These are phyloP conservation scores for Gadopsis bispinosus DNA, from an alignment of 2,797 vertebrate genomes.

Conservation along the genomic window DNA sequence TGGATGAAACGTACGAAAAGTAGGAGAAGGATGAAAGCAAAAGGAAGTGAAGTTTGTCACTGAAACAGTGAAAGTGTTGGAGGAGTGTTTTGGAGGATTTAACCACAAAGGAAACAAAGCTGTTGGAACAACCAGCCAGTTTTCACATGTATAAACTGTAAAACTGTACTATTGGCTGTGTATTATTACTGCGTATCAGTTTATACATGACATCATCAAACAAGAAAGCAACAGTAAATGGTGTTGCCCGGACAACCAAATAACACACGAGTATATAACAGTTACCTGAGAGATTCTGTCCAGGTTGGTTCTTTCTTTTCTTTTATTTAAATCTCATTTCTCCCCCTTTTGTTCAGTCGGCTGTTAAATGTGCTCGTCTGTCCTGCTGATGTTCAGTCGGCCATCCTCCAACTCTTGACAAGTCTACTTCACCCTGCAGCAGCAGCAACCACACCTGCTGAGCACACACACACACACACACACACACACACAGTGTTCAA, in stretches of 20 bases:
- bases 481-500: slow-evolving; percentile 53
- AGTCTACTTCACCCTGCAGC: slow-evolving; percentile 15
- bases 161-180: not conserved
- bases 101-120: not conserved
- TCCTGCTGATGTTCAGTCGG: slow-evolving; percentile 14
- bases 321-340: slow-evolving; percentile 38
- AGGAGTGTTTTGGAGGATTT: slow-evolving; percentile 9
- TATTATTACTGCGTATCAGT: no score
- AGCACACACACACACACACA: slow-evolving; percentile 59
- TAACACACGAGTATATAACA: fast-evolving
- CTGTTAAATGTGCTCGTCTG: not conserved
- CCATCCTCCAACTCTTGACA: slow-evolving; percentile 23
- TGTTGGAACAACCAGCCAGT: not conserved
- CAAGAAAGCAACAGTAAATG: not conserved
- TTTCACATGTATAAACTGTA: not conserved
- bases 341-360: slow-evolving; percentile 42
- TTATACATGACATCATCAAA: no score
- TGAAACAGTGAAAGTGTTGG: not conserved
- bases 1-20: not conserved
- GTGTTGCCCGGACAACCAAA: not conserved
- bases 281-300: slow-evolving; percentile 49
- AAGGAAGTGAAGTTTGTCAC: not conserved
- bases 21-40: not conserved
- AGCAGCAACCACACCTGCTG: slow-evolving; percentile 70
- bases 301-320: not conserved